Conservation (phyloP, 2,888 invertebrate genomes). For the Hedya salicella region DNA sequence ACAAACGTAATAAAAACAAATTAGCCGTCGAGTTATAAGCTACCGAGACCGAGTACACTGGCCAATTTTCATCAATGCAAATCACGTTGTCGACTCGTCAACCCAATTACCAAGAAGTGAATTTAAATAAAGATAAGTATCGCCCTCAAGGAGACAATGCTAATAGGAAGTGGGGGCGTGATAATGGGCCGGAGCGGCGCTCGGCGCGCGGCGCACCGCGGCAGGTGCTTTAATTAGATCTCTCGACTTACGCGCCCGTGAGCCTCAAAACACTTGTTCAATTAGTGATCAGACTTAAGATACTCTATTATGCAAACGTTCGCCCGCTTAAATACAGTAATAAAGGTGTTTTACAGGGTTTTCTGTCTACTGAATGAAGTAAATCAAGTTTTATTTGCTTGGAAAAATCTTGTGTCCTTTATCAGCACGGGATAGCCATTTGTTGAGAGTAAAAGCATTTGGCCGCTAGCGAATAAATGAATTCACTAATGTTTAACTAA, state of each 20-base stretch:
- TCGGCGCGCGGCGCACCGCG: conserved; percentile 60
- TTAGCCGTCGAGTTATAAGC: conserved; percentile 70
- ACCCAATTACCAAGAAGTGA: conserved; percentile 86
- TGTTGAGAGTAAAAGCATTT: neutral
- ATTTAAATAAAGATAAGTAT: conserved; percentile 86
- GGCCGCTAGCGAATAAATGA: neutral
- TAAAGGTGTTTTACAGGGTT: conserved; percentile 36
- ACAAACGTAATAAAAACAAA: conserved; percentile 78
- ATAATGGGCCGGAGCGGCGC: conserved; percentile 81
- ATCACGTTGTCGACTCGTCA: conserved; percentile 86
- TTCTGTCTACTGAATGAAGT: conserved; percentile 22
- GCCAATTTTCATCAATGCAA: conserved; percentile 85
- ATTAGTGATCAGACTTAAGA: conserved; percentile 78
- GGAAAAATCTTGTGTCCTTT: neutral
- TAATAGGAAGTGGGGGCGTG: conserved; percentile 83
- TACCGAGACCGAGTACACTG: conserved; percentile 70
- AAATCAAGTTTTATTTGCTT: conserved; percentile 15
- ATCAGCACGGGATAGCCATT: neutral
- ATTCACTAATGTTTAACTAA: neutral
- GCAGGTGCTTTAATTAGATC: conserved; percentile 83
- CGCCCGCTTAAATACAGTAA: conserved; percentile 41
- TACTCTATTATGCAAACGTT: conserved; percentile 69
- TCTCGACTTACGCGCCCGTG: conserved; percentile 77
- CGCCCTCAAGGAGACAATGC: conserved; percentile 85
- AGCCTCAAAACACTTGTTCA: conserved; percentile 82